Base-by-base conservation (phyloP, 37 sponge, comb jelly and placozoan species). In the Bolinopsis microptera region DNA sequence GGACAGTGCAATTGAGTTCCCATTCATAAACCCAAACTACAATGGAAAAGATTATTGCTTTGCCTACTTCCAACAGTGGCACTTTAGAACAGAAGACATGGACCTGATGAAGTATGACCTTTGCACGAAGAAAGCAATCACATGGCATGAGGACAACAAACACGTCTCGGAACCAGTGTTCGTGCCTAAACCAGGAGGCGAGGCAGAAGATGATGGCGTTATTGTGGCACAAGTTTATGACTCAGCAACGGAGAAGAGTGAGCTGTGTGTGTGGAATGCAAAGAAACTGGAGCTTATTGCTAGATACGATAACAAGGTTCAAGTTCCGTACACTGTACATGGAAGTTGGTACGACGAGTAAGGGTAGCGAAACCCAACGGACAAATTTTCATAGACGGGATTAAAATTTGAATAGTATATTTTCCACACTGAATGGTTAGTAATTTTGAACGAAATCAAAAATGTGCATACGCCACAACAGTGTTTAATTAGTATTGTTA, bases 11-110 rank as follows among this genome's bases (percentile, higher is more conserved):
- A 38, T 86, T 13, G 90, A 86, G 61, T 86, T 41, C 61, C 90
- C 90, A 35, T 86, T 41, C 48, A 40, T 86, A 0, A 86, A 86
- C 61, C 5, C 0, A 2, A 16, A 86, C 61, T 86, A 86, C 35
- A 34, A 36, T 3, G 90, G 90, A 3, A 38, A 40, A 38, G 26
- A 13, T 8, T 86, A 86, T 48, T 86, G 90, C 61, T 86, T 27
- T 27, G 34, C 38, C 90, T 86, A 86, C 90, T 27, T 86, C 40
- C 32, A 33, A 38, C 61, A 41, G 90, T 86, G 90, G 90, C 90
- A 86, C 90, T 24, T 86, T 8, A 27, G 28, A 28, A 86, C 90
- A 22, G 36, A 36, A 38, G 26, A 28, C 3, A 86, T 86, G 90
- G 35, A 38, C 36, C 90, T 86, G 48, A 38, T 86, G 61, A 86